Percentiles rank a stretch among this genome's conserved stretches.
Conservation (phyloP, 2,888 invertebrate genomes). For the Gastracanthus pulcherrimus region DNA sequence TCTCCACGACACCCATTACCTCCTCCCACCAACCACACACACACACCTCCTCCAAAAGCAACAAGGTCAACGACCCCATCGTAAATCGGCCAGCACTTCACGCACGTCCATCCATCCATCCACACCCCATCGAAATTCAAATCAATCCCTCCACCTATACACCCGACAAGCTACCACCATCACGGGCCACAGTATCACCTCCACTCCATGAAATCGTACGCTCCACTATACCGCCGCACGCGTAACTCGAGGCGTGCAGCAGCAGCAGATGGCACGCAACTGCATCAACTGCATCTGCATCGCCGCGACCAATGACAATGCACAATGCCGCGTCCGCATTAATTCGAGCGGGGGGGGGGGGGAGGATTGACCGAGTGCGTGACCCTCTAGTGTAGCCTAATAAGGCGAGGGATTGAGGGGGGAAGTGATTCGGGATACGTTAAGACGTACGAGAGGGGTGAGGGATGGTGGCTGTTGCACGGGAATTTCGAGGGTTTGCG, state of each 20-base stretch:
- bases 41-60: too few species aligned
- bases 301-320: conserved; percentile 29
- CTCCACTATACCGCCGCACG: too few species aligned
- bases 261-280: conserved; percentile 17
- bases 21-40: too few species aligned
- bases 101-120: neutral
- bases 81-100: neutral
- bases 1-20: too few species aligned
- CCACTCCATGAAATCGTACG: neutral
- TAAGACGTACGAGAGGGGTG: neutral
- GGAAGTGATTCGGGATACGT: neutral
- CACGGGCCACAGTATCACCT: neutral
- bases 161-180: neutral
- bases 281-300: neutral
- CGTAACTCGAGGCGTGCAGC: conserved; percentile 14
- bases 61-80: neutral
- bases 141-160: neutral
- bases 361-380: neutral
- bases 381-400: neutral
- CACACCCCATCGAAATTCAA: neutral
- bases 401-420: neutral
- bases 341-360: neutral
- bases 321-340: neutral
- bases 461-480: neutral
- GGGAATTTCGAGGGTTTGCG: neutral